Conservation (phyloP, 2,797 vertebrate genomes). For the Pangasius macronema region DNA sequence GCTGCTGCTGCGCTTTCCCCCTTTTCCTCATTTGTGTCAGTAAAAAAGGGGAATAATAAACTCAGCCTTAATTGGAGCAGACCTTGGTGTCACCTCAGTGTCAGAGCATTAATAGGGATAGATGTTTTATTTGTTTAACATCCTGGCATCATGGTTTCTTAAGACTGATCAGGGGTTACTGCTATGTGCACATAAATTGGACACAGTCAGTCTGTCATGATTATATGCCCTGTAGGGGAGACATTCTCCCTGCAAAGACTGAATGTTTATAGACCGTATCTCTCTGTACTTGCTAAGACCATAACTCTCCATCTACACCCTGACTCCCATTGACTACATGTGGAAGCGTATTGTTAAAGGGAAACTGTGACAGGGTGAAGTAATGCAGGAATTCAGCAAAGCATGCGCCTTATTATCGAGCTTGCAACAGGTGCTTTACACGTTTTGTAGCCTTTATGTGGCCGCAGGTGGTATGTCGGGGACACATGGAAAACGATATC, state of each 20-base stretch:
- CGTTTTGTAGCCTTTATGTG: neutral
- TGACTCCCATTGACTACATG: slow-evolving; percentile 22
- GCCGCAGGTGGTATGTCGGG: too few species aligned
- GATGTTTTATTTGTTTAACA: slow-evolving; percentile 58
- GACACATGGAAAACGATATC: too few species aligned
- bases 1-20: neutral
- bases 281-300: slow-evolving; percentile 24
- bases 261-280: slow-evolving; percentile 42
- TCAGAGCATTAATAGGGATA: slow-evolving; percentile 44
- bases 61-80: slow-evolving; percentile 31
- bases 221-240: slow-evolving; percentile 40
- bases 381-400: slow-evolving; percentile 1
- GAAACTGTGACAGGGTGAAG: slow-evolving; percentile 8
- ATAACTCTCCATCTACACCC: slow-evolving; percentile 32
- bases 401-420: neutral
- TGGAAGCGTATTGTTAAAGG: slow-evolving; percentile 11
- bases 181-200: slow-evolving; percentile 30
- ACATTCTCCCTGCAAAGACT: slow-evolving; percentile 31
- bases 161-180: slow-evolving; percentile 46
- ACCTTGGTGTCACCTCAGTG: slow-evolving; percentile 37
- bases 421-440: slow-evolving; percentile 13
- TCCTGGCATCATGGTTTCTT: slow-evolving; percentile 44
- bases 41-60: slow-evolving; percentile 51
- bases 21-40: slow-evolving; percentile 23
- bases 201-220: slow-evolving; percentile 44